Percentiles rank a stretch among this genome's conserved stretches.
These are phyloP conservation scores for Podotricha telesiphe DNA, from an alignment of 2,888 invertebrate species.

Conservation along the genomic window DNA sequence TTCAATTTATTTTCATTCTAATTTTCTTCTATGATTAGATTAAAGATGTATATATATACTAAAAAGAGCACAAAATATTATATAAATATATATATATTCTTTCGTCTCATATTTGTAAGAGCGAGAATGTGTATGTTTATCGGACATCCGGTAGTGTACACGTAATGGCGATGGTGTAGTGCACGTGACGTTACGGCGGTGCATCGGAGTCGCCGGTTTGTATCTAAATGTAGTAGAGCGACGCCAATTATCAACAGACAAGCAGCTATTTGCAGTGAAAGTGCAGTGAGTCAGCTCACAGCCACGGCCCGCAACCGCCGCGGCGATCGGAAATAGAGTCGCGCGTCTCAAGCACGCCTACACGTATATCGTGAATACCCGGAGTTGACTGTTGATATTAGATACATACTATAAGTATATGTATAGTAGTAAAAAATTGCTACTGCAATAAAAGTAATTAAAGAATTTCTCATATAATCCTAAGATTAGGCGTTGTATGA, in stretches of 20 bases:
- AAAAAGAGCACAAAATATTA: background rate
- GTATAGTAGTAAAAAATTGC: background rate
- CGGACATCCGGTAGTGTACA: slow-evolving; percentile 40
- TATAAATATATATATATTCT: background rate
- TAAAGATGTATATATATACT: too few relatives aligned
- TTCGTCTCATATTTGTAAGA: slow-evolving; percentile 29
- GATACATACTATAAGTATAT: background rate
- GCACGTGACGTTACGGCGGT: slow-evolving; percentile 37
- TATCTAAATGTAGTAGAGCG: slow-evolving; percentile 55
- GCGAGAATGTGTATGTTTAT: slow-evolving; percentile 44
- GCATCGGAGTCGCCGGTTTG: slow-evolving; percentile 40
- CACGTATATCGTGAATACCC: slow-evolving; percentile 11
- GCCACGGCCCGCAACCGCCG: slow-evolving; percentile 44
- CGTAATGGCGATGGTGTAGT: slow-evolving; percentile 36
- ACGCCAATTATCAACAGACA: slow-evolving; percentile 64
- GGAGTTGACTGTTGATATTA: slow-evolving; percentile 23
- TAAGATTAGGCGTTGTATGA: too few relatives aligned
- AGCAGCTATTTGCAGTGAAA: slow-evolving; percentile 71
- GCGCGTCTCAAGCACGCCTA: slow-evolving; percentile 27
- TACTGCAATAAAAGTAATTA: background rate
- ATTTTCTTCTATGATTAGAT: too few relatives aligned
- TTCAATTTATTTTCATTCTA: too few relatives aligned
- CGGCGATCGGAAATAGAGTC: slow-evolving; percentile 61
- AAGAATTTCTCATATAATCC: too few relatives aligned
- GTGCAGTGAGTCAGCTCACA: slow-evolving; percentile 70